Evolutionary conservation across 2,797 vertebrate genomes (phyloP), one percentile per base, ranked within the genome.

Genomic region (Setipinna tenuifilis): DNA sequence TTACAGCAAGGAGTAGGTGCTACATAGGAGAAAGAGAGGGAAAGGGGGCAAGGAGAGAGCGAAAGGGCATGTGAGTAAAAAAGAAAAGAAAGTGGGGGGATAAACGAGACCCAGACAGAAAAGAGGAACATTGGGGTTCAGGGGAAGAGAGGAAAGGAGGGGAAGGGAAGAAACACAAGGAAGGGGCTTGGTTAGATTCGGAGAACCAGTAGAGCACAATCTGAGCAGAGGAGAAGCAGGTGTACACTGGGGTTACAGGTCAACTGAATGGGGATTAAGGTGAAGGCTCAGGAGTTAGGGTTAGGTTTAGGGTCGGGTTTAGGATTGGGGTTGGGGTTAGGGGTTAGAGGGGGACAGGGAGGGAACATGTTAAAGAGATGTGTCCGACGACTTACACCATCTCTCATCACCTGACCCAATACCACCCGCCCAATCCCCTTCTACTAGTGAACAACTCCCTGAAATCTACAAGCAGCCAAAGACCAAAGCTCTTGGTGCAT

Each of bases 401-500:
- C 71, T 78, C 65, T 35, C 65, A 19, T 41, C 31, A 78, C 68
- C 68, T 44, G 71, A 78, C 71, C 71, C 23, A 1, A 41, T 21
- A 44, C 71, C 35, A 75, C 35, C 71, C 71, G 9, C 71, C 68
- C 35, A 31, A 71, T 41, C 31, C 71, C 17, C 35, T 19, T 2
- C 71, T 16, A 44, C 92, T 91, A 90, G 90, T 91, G 35, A 44
- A 78, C 71, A 2, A 44, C 92, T 86, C 93, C 87, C 89, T 93
- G 93, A 94, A 93, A 90, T 95, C 95, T 95, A 95, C 94, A 95
- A 95, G 94, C 95, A 95, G 95, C 90, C 90, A 88, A 78, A 78
- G 35, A 44, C 35, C 71, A 19, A 21, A 61, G 58, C 41, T 21
- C 28, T 71, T 35, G 28, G 28, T 71, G 68, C 28, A 6, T 71